A percentile compares a stretch with the other conserved stretches of the same genome.
Conservation (phyloP, 1,140 invertebrate species). For the Brachionus calyciflorus region DNA sequence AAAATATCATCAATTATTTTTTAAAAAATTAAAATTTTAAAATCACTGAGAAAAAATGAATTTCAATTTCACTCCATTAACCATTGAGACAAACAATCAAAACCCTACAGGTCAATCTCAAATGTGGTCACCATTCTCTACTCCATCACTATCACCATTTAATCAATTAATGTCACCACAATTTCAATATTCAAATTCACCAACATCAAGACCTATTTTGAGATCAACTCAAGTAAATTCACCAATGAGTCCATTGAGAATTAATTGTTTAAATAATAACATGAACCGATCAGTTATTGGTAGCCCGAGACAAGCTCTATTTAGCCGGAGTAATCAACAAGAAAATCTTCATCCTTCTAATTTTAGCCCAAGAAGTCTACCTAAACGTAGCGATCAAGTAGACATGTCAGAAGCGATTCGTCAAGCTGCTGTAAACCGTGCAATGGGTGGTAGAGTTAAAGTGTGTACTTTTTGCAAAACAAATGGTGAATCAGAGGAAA, state of each 20-base stretch:
- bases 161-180: neutral
- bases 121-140: constrained; percentile 19
- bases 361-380: neutral
- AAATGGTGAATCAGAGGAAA: constrained; percentile 62
- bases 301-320: neutral
- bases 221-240: constrained; percentile 8
- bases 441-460: constrained; percentile 15
- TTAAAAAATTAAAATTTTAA: neutral
- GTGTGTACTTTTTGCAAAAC: constrained; percentile 63
- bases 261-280: no score
- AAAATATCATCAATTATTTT: no score
- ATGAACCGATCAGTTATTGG: neutral
- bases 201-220: neutral
- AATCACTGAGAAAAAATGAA: neutral
- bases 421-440: neutral
- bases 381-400: constrained; percentile 1
- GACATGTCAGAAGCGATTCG: constrained; percentile 19
- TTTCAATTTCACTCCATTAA: neutral
- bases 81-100: neutral
- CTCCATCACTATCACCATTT: constrained; percentile 7
- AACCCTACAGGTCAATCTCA: neutral
- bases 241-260: no score
- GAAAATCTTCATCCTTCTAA: no score
- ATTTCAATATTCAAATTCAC: constrained; percentile 9
- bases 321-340: neutral